phyloP scores from a whole-genome alignment of 2,888 invertebrate genomes.

The Argynnis bischoffii region DNA sequence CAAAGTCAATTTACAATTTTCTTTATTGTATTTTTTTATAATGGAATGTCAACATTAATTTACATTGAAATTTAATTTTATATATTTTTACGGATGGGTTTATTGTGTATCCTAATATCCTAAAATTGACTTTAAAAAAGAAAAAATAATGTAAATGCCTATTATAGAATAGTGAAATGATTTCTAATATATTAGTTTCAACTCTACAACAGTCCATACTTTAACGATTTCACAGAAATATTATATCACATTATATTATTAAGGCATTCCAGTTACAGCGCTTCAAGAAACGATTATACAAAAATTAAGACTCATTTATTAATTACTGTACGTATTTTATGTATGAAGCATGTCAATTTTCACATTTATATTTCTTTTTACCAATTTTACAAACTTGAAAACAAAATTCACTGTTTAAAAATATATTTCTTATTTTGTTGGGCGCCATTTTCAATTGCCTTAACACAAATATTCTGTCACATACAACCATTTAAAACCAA shows the following conservation, averaged over 20 bases:
- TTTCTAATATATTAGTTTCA: constrained; percentile 28
- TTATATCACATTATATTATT: constrained; percentile 64
- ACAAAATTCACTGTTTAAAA: no score
- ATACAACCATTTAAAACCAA: constrained; percentile 26
- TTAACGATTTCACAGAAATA: constrained; percentile 31
- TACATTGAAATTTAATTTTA: neutral
- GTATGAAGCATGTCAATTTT: constrained; percentile 10
- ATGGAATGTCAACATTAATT: constrained; percentile 22
- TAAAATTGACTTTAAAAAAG: constrained; percentile 14
- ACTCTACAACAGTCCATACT: constrained; percentile 20
- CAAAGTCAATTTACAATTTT: constrained; percentile 16
- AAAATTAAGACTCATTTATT: constrained; percentile 1
- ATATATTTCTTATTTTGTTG: neutral
- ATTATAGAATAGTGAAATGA: constrained; percentile 18
- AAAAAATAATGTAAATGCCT: neutral
- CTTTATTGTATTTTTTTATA: constrained; percentile 5
- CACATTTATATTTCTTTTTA: constrained; percentile 3
- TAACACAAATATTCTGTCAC: constrained; percentile 14
- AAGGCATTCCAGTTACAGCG: constrained; percentile 56
- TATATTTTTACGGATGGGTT: neutral
- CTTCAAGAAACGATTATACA: constrained; percentile 7
- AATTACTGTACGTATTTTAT: constrained; percentile 16
- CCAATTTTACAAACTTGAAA: constrained; percentile 3
- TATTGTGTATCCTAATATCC: neutral
- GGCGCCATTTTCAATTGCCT: constrained; percentile 11